These are phyloP conservation scores for Wiebesia pumilae DNA, from an alignment of 1,140 invertebrate species.

Conservation along the genomic window DNA sequence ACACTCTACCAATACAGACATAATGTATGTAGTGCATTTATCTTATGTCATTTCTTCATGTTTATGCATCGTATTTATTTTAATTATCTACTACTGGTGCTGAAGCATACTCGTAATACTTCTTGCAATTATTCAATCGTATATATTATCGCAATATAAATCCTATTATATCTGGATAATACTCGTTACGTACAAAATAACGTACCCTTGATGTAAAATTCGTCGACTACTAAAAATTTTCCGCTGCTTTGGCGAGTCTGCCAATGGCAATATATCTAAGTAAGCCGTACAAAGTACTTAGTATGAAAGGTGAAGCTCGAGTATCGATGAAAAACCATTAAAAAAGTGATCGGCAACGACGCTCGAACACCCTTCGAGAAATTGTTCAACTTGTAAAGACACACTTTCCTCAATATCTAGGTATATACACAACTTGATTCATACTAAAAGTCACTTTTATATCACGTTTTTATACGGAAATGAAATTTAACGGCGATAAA, in stretches of 20 bases:
- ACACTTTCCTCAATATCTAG: background rate
- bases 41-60: slow-evolving; percentile 16
- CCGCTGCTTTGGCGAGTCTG: too few relatives aligned
- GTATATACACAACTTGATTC: background rate
- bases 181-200: background rate
- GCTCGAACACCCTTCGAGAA: background rate
- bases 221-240: too few relatives aligned
- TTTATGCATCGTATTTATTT: background rate
- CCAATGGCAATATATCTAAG: too few relatives aligned
- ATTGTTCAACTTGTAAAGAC: background rate
- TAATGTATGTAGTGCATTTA: background rate
- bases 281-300: too few relatives aligned
- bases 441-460: slow-evolving; percentile 3
- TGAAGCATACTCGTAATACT: background rate
- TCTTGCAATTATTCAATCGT: background rate
- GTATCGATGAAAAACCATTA: background rate
- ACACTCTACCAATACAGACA: background rate
- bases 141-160: background rate
- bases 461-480: slow-evolving; percentile 18
- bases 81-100: slow-evolving; percentile 4
- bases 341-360: background rate
- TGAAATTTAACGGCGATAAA: background rate
- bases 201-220: background rate
- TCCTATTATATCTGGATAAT: background rate
- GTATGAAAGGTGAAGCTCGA: background rate